These are phyloP conservation scores for Melitaea cinxia DNA, from an alignment of 1,140 invertebrate genomes.

Conservation along the genomic window DNA sequence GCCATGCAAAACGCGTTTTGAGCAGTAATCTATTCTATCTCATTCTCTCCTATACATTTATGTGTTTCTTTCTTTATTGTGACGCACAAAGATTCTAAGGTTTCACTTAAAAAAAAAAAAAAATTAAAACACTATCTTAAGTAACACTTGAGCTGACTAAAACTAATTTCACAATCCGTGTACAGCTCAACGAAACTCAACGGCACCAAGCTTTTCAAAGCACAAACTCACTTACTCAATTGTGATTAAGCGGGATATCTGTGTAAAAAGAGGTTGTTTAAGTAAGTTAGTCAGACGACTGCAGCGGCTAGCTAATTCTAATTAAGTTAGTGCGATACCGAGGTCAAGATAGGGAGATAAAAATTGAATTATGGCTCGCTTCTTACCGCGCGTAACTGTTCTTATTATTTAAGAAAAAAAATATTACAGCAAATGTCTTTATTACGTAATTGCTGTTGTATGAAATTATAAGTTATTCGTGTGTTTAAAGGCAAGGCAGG, in stretches of 20 bases:
- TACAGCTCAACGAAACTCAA: neutral
- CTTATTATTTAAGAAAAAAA: neutral
- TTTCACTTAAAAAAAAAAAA: no score
- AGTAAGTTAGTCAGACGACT: constrained; percentile 30
- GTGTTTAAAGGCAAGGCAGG: no score
- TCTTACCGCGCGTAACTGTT: constrained; percentile 1
- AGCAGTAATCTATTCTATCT: no score
- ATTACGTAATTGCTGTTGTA: no score
- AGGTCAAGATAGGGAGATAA: constrained; percentile 33
- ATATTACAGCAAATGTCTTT: neutral
- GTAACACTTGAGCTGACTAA: no score
- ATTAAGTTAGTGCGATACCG: constrained; percentile 33
- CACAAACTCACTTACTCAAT: constrained; percentile 17
- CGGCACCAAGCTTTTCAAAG: neutral
- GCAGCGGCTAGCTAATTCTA: constrained; percentile 30
- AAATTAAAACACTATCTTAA: no score
- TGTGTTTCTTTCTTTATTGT: no score
- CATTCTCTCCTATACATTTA: no score
- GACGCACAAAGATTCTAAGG: no score
- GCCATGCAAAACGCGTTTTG: no score
- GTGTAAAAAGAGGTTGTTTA: constrained; percentile 29
- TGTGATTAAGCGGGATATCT: constrained; percentile 23
- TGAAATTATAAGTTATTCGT: no score
- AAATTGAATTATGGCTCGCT: constrained; percentile 32
- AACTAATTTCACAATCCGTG: constrained; percentile 4